Percentiles rank a stretch among this genome's conserved stretches.
Conservation (phyloP, 2,888 invertebrate species). For the Empis stercorea region DNA sequence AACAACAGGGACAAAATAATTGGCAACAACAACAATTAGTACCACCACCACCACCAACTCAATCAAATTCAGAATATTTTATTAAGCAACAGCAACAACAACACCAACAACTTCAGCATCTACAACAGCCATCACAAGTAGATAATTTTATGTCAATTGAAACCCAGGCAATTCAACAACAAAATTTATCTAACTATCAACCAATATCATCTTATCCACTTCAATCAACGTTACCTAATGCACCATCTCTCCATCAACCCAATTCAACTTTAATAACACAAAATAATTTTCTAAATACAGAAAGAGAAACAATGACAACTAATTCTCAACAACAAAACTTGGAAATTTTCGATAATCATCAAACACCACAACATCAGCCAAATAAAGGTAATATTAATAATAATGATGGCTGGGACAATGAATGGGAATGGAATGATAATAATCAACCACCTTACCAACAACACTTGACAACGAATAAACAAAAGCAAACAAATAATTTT, state of each 20-base stretch:
- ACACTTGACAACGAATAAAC: not conserved
- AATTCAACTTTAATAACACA: not conserved
- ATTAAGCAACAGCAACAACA: slow-evolving; percentile 5
- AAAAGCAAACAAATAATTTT: slow-evolving; percentile 6
- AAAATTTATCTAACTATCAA: not conserved
- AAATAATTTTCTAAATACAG: not conserved
- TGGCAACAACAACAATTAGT: slow-evolving; percentile 4
- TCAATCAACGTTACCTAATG: no score
- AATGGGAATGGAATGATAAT: slow-evolving; percentile 13
- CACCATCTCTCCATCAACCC: no score
- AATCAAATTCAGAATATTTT: not conserved
- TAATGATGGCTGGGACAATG: slow-evolving; percentile 10
- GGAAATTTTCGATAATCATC: not conserved
- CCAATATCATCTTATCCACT: not conserved
- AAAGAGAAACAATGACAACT: no score
- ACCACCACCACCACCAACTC: not conserved
- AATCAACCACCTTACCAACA: slow-evolving; percentile 5
- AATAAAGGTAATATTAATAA: not conserved
- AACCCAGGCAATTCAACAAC: not conserved
- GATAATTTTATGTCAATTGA: not conserved
- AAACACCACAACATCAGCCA: not conserved
- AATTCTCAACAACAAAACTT: not conserved
- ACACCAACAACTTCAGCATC: no score
- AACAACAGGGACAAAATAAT: not conserved
- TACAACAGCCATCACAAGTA: slow-evolving; percentile 3